Percentiles rank a stretch among this genome's conserved stretches.
phyloP scores from a whole-genome alignment of 2,797 vertebrate genomes.

The Eulemur mongoz region DNA sequence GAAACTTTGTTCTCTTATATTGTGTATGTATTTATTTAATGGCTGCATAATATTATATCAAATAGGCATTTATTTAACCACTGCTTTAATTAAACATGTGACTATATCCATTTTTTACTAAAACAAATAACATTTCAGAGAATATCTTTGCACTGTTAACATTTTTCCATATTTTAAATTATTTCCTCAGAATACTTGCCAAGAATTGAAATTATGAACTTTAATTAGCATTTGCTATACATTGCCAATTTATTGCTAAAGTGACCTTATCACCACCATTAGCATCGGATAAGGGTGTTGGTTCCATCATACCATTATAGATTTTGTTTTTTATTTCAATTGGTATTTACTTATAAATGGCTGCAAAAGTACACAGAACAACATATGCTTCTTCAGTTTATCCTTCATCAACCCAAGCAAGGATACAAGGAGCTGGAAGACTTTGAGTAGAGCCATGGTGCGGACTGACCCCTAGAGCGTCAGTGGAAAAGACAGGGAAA shows the following conservation, averaged over 20 bases:
- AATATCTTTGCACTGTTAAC: neutral
- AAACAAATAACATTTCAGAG: slow-evolving; percentile 42
- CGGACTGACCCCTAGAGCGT: neutral
- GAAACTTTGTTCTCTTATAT: neutral
- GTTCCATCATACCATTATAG: neutral
- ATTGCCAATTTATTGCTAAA: slow-evolving; percentile 19
- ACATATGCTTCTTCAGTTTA: neutral
- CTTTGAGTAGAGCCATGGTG: neutral
- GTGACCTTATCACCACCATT: neutral
- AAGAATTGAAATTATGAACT: neutral
- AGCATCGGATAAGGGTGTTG: neutral
- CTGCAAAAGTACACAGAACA: neutral
- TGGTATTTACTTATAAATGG: neutral
- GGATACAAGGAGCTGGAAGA: neutral
- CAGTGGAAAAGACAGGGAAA: neutral
- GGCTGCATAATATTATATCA: slow-evolving; percentile 10
- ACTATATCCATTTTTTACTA: neutral
- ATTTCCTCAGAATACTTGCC: slow-evolving; percentile 20
- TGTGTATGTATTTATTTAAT: neutral
- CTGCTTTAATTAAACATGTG: neutral
- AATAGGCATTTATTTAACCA: slow-evolving; percentile 31
- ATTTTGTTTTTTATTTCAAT: neutral
- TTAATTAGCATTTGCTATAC: neutral
- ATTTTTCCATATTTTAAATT: slow-evolving; percentile 39
- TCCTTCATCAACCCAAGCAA: neutral